Evolutionary conservation across 2,797 vertebrate species (phyloP).

Genomic region (Enteromius anoplus): DNA sequence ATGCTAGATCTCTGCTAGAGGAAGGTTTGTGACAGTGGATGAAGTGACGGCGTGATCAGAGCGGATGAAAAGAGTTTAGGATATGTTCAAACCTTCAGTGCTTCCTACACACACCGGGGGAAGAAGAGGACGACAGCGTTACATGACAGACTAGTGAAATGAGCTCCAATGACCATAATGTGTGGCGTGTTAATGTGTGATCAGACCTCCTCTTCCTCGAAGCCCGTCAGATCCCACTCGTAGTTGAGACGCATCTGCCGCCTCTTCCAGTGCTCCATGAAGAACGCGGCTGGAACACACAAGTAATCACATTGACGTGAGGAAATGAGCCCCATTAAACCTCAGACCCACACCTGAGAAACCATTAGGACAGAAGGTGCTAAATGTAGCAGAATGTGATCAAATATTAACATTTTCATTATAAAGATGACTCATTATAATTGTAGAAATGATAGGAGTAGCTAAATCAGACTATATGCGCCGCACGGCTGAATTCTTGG

Average conservation of each 20-base stretch:
- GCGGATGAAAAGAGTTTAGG: constrained; percentile 26
- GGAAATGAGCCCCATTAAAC: constrained; percentile 35
- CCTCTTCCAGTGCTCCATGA: constrained; percentile 99
- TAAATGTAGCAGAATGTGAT: constrained; percentile 59
- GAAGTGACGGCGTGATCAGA: constrained; percentile 29
- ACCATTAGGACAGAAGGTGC: constrained; percentile 23
- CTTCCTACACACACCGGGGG: constrained; percentile 86
- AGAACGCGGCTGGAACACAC: constrained; percentile 88
- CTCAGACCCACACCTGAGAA: constrained; percentile 10
- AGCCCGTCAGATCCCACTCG: constrained; percentile 96
- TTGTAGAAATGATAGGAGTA: constrained; percentile 25
- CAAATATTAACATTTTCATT: constrained; percentile 64
- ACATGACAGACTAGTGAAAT: constrained; percentile 5
- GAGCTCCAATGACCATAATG: not conserved
- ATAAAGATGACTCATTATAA: constrained; percentile 32
- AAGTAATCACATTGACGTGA: not conserved
- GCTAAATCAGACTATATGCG: constrained; percentile 29
- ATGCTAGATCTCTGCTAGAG: not conserved
- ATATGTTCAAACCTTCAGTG: constrained; percentile 62
- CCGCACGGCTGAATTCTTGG: not conserved
- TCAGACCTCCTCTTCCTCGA: constrained; percentile 96
- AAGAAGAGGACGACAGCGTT: constrained; percentile 55
- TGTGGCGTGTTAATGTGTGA: not conserved
- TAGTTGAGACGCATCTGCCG: constrained; percentile 97
- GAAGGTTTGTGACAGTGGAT: not conserved